These are phyloP conservation scores for Solenopsis fugax DNA, from an alignment of 1,140 invertebrate genomes.

Conservation along the genomic window DNA sequence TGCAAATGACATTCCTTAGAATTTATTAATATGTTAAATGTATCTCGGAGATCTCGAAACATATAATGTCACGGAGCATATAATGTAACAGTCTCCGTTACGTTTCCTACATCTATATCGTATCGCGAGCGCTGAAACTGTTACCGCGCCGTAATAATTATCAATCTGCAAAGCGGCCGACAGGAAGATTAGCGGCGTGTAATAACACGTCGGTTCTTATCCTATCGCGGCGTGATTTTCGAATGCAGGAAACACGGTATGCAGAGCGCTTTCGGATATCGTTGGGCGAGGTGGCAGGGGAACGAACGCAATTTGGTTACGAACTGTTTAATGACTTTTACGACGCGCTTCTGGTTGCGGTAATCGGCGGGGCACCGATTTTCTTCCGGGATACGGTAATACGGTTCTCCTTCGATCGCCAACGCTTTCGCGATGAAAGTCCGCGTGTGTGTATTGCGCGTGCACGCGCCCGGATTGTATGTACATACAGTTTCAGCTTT, in stretches of 20 bases:
- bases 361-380: conserved; percentile 53
- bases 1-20: conserved; percentile 2
- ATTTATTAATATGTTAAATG: conserved; percentile 14
- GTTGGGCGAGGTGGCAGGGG: neutral
- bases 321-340: conserved; percentile 72
- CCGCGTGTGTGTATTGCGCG: neutral
- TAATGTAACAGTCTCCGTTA: neutral
- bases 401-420: conserved; percentile 64
- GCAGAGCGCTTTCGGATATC: conserved; percentile 30
- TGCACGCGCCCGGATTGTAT: conserved; percentile 22
- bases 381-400: conserved; percentile 73
- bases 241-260: conserved; percentile 36
- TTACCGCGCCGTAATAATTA: neutral
- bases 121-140: neutral
- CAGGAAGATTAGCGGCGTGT: conserved; percentile 28
- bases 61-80: neutral
- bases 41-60: neutral
- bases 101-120: neutral
- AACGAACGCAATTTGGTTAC: conserved; percentile 70
- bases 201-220: conserved; percentile 25
- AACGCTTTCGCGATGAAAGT: conserved; percentile 75
- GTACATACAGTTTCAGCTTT: conserved; percentile 10
- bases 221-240: neutral
- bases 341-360: conserved; percentile 67
- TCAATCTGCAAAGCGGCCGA: neutral